Evolutionary conservation across 2,113 vertebrate genomes (phyloP), one percentile per base, ranked within the genome.

Genomic region (Ctenodactylus gundi): DNA sequence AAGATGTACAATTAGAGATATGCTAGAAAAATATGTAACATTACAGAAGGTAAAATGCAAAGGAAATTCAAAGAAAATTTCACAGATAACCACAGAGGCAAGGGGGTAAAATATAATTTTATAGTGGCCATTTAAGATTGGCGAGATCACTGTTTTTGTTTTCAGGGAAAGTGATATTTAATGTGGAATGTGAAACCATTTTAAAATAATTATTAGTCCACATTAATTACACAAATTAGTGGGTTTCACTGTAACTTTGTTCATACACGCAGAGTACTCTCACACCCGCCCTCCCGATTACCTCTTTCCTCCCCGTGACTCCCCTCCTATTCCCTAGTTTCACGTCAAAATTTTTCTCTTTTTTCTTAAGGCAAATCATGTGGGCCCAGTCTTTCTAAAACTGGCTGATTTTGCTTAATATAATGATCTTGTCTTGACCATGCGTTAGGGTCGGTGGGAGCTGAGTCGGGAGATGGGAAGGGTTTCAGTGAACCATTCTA

Each of bases 401-500:
- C 29, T 21, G 46, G 46, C 44, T 34, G 49, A n/a, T 75, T 75
- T 75, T 75, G 34, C 53, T 77, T 95, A n/a, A 53, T 34, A 53
- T 75, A 51, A 75, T 49, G 44, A 75, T 34, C 72, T 75, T 29
- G 27, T 75, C 31, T 34, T 75, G 72, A 51, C 29, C 46, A 15
- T 9, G 7, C 12, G 51, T 51, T 34, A 75, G 72, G 44, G 34
- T 51, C 31, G 31, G 67, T 94, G 67, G 34, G 55, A 34, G 23
- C 34, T 78, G 12, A 39, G 36, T 68, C 36, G 53, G 90, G 77
- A 92, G 23, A 76, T 21, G 81, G 39, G 64, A 85, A 91, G 72
- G 34, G 11, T 96, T 95, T 95, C 76, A 89, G 53, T 55, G 72
- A 97, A 39, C 70, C 85, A 90, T 92, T 95, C 60, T 88, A n/a